Evolutionary conservation across 2,888 invertebrate genomes (phyloP).

Genomic region (Meghimatium bilineatum): DNA sequence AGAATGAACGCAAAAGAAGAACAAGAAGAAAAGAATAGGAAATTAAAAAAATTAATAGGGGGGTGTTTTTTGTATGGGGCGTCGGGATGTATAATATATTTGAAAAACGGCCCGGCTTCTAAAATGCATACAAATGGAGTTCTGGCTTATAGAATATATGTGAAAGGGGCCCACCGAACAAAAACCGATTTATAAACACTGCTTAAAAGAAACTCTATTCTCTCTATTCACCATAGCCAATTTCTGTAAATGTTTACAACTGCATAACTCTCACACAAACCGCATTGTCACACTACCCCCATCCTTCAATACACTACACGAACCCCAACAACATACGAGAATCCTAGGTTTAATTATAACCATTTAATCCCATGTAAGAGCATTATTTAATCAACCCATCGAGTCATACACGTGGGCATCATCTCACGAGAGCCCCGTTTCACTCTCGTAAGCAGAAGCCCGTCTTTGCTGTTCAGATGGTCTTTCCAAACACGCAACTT

Average conservation of each 20-base stretch:
- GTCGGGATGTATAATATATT: no score
- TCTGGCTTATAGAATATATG: no score
- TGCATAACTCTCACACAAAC: background rate
- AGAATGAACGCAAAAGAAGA: no score
- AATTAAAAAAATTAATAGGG: no score
- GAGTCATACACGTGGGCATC: background rate
- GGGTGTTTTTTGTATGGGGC: no score
- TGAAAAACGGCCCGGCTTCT: no score
- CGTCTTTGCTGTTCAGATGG: background rate
- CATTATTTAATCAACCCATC: background rate
- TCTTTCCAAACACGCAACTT: slow-evolving; percentile 8
- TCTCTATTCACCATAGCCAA: no score
- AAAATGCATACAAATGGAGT: no score
- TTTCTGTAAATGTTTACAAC: background rate
- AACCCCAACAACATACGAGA: background rate
- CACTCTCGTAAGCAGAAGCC: background rate
- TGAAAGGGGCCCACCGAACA: no score
- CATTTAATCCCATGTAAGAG: background rate
- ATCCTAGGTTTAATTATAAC: background rate
- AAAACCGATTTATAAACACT: no score
- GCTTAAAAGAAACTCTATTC: no score
- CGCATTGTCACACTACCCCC: background rate
- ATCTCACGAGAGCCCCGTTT: background rate
- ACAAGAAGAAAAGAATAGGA: no score
- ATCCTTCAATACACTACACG: background rate